Percentiles rank a stretch among this genome's conserved stretches.
These are phyloP conservation scores for Leptodactylus fallax DNA, from an alignment of 2,797 vertebrate genomes.

Conservation along the genomic window DNA sequence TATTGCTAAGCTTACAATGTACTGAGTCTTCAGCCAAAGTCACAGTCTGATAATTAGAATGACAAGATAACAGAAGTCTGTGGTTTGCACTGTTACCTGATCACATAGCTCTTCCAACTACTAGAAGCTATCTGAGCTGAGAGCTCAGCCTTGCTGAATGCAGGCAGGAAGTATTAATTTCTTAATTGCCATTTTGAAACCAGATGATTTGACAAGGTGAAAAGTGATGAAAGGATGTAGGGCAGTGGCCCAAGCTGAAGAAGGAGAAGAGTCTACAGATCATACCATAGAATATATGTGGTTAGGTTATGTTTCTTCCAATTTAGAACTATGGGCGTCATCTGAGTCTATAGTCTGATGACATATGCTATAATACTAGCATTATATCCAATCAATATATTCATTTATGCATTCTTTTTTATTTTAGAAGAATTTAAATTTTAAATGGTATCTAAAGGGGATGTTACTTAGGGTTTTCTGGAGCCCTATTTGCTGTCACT, in stretches of 20 bases:
- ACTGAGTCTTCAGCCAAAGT: slow-evolving; percentile 54
- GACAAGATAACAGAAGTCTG: slow-evolving; percentile 62
- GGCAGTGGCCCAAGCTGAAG: slow-evolving; percentile 30
- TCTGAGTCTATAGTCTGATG: slow-evolving; percentile 12
- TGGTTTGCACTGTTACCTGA: slow-evolving; percentile 61
- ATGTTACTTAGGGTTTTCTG: too few species aligned
- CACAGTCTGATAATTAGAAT: slow-evolving; percentile 57
- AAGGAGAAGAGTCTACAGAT: slow-evolving; percentile 28
- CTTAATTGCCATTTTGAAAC: slow-evolving; percentile 64
- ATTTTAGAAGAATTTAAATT: background rate
- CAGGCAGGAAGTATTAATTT: slow-evolving; percentile 63
- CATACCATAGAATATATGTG: slow-evolving; percentile 34
- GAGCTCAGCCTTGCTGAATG: slow-evolving; percentile 30
- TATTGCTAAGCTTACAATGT: slow-evolving; percentile 39
- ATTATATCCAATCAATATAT: background rate
- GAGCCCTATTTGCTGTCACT: too few species aligned
- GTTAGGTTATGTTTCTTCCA: slow-evolving; percentile 46
- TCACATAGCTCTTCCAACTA: slow-evolving; percentile 42
- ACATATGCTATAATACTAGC: background rate
- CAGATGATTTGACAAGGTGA: slow-evolving; percentile 63
- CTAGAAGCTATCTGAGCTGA: slow-evolving; percentile 52
- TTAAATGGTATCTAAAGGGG: too few species aligned
- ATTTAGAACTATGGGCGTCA: slow-evolving; percentile 18
- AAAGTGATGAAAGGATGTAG: slow-evolving; percentile 55
- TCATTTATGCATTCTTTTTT: background rate